A percentile compares a stretch with the other conserved stretches of the same genome.
Evolutionary conservation across 2,113 vertebrate species (phyloP).

Genomic region (Brachypodius melanocephalos): DNA sequence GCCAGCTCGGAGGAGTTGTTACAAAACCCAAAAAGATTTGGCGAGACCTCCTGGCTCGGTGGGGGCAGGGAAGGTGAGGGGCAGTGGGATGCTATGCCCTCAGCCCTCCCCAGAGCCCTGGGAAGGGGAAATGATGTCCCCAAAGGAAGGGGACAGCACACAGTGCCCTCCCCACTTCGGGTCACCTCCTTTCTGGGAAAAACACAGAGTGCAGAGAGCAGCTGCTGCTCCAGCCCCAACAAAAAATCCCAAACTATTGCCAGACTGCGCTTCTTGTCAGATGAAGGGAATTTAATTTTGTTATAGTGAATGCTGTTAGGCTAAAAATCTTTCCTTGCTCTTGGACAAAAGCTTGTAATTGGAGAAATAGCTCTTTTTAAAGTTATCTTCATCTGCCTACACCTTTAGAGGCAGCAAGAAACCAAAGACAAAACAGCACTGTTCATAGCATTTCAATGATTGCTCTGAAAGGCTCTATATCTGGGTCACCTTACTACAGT

Average conservation of each 20-base stretch:
- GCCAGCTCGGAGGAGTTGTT: constrained; percentile 21
- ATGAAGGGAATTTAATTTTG: constrained; percentile 75
- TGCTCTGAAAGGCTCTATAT: constrained; percentile 65
- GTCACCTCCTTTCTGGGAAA: background rate
- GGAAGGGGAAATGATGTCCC: background rate
- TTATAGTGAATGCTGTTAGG: constrained; percentile 63
- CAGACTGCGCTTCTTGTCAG: constrained; percentile 54
- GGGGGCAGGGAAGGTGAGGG: accelerated
- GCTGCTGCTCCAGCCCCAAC: background rate
- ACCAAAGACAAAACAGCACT: constrained; percentile 73
- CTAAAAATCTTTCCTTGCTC: constrained; percentile 71
- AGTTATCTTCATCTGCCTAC: constrained; percentile 76
- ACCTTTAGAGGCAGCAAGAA: constrained; percentile 68
- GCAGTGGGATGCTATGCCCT: background rate
- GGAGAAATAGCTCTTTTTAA: constrained; percentile 70
- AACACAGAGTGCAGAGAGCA: background rate
- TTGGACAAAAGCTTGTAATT: constrained; percentile 77
- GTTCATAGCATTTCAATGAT: constrained; percentile 68
- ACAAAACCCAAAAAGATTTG: constrained; percentile 13
- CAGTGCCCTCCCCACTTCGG: background rate
- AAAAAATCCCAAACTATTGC: background rate
- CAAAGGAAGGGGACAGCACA: background rate
- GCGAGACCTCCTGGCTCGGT: background rate
- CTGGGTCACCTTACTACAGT: constrained; percentile 70
- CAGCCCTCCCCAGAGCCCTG: background rate